These are phyloP conservation scores for Thaumetopoea pityocampa DNA, from an alignment of 1,140 invertebrate genomes.

Conservation along the genomic window DNA sequence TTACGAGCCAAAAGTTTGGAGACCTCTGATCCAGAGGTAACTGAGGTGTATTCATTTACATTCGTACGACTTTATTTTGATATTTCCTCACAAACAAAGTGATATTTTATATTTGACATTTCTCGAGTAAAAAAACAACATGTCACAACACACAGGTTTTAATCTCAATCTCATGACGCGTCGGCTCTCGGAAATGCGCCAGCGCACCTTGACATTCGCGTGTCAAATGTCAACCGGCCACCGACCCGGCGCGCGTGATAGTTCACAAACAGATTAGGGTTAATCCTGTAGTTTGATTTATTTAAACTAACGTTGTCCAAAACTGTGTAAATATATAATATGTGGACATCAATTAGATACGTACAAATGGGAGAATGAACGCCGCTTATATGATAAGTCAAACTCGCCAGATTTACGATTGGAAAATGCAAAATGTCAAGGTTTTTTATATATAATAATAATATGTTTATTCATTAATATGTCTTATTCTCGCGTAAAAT, in stretches of 20 bases:
- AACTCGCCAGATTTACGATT: too few species aligned
- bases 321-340: too few species aligned
- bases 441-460: too few species aligned
- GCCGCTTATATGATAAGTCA: too few species aligned
- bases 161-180: slow-evolving; percentile 18
- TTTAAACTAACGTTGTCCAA: slow-evolving; percentile 3
- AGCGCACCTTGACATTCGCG: slow-evolving; percentile 63
- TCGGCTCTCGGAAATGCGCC: slow-evolving; percentile 26
- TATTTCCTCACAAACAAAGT: slow-evolving; percentile 5
- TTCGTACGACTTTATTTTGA: slow-evolving; percentile 6
- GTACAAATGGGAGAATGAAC: too few species aligned
- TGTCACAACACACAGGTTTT: slow-evolving; percentile 7
- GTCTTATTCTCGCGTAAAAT: too few species aligned
- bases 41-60: too few species aligned
- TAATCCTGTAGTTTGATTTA: slow-evolving; percentile 34
- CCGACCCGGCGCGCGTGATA: slow-evolving; percentile 46
- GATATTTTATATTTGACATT: slow-evolving; percentile 14
- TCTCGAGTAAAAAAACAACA: slow-evolving; percentile 11
- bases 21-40: too few species aligned
- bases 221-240: slow-evolving; percentile 67
- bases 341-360: too few species aligned
- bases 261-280: slow-evolving; percentile 28
- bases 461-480: too few species aligned
- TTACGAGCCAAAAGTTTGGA: too few species aligned
- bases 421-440: too few species aligned